Evolutionary conservation across 1,140 invertebrate species (phyloP).

Genomic region (Chionoecetes opilio): DNA sequence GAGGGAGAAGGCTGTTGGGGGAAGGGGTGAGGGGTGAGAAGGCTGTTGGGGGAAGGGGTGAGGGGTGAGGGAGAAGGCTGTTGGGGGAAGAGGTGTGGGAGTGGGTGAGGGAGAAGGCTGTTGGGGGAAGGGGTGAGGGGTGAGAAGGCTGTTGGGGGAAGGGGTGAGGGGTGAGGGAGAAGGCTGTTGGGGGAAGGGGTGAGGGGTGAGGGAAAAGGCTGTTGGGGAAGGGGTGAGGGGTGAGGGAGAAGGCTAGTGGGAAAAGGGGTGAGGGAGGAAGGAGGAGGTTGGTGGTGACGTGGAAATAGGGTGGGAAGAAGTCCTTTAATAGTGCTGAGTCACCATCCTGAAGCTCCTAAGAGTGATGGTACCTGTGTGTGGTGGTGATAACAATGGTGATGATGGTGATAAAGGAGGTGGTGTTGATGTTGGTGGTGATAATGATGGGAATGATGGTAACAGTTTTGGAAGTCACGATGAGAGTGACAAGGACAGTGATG

Average conservation of each 20-base stretch:
- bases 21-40: too few species aligned
- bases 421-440: too few species aligned
- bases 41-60: too few species aligned
- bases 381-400: background rate
- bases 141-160: too few species aligned
- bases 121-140: too few species aligned
- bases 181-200: too few species aligned
- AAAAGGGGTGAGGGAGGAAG: background rate
- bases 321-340: background rate
- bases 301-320: background rate
- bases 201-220: background rate
- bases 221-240: too few species aligned
- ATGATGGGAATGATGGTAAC: background rate
- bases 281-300: background rate
- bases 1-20: too few species aligned
- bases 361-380: background rate
- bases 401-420: background rate
- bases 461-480: background rate
- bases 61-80: too few species aligned
- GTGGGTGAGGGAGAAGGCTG: too few species aligned
- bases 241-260: background rate
- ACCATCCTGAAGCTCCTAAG: background rate
- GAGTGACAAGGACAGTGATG: background rate
- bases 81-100: too few species aligned
- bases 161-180: too few species aligned